A percentile compares a stretch with the other conserved stretches of the same genome.
Evolutionary conservation across 2,113 vertebrate genomes (phyloP).

Genomic region (Dicerorhinus sumatrensis): DNA sequence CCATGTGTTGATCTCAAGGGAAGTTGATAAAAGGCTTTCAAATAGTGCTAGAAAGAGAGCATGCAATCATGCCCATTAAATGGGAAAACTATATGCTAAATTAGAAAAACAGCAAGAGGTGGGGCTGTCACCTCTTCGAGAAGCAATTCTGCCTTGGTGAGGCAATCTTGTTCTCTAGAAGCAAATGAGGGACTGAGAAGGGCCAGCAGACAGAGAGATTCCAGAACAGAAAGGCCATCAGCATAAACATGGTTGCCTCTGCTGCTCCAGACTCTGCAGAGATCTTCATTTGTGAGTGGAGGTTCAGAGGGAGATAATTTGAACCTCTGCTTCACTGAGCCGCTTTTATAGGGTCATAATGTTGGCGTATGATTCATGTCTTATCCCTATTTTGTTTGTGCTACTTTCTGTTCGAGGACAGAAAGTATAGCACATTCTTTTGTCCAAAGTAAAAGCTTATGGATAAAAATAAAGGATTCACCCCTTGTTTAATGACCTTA

Average conservation of each 20-base stretch:
- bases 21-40: background rate
- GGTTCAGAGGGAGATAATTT: background rate
- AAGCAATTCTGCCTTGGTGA: background rate
- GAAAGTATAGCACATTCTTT: background rate
- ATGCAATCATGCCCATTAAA: background rate
- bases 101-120: background rate
- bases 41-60: background rate
- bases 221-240: background rate
- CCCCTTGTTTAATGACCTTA: background rate
- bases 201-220: background rate
- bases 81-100: background rate
- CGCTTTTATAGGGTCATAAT: background rate
- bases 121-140: background rate
- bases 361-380: background rate
- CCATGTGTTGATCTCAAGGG: background rate
- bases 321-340: background rate
- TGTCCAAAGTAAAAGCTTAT: slow-evolving; percentile 43
- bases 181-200: background rate
- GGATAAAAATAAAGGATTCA: background rate
- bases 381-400: background rate
- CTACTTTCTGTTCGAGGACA: background rate
- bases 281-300: background rate
- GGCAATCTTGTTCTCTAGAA: background rate
- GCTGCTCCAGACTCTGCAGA: background rate
- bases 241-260: background rate